Base-by-base conservation (phyloP, 2,888 invertebrate genomes). In the Ophion obscuratus region DNA sequence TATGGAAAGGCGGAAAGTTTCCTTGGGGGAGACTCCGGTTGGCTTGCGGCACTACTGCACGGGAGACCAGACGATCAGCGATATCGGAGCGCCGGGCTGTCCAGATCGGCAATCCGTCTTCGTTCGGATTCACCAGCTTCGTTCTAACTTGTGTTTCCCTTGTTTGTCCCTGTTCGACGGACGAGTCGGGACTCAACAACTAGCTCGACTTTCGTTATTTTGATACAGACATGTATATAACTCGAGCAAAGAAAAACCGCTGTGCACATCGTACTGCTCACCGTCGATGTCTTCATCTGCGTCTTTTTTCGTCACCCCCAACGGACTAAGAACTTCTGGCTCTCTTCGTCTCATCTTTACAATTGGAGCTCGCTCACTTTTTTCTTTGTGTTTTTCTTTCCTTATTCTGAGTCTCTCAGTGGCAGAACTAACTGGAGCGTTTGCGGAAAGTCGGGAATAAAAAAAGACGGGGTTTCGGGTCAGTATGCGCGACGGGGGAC, bases 151-250 rank as follows among this genome's bases (percentile, higher is more conserved):
- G 66, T 89, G 89, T 90, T 91, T 91, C 89, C 87, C 90, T 90
- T 91, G 91, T 92, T 92, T 92, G 91, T 92, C 90, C 88, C 87
- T 87, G 88, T 86, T 75, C 88, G 92, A 90, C 90, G 89, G 88
- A 90, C 88, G 62, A 74, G 73, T 27, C 67, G 64, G 62, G 80
- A 86, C 86, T 40, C 74, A 68, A 76, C 81, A 24, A 83, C 80
- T 64, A 84, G 73, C 76, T 59, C 75, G 81, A 79, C 81, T 62
- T 71, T 81, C 53, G 66, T 74, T 67, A 85, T 79, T 87, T 83
- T 44, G 67, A 74, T 64, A 82, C 62, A 77, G 10, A 59, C 68
- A 31, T 61, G 24, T 27, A 44, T 40, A 14, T 11, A 20, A 27
- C 27, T 71, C 57, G 44, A 71, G 40, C 71, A 59, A 61, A 11